Conservation (phyloP, 2,797 vertebrate genomes). For the Protosalanx chinensis region DNA sequence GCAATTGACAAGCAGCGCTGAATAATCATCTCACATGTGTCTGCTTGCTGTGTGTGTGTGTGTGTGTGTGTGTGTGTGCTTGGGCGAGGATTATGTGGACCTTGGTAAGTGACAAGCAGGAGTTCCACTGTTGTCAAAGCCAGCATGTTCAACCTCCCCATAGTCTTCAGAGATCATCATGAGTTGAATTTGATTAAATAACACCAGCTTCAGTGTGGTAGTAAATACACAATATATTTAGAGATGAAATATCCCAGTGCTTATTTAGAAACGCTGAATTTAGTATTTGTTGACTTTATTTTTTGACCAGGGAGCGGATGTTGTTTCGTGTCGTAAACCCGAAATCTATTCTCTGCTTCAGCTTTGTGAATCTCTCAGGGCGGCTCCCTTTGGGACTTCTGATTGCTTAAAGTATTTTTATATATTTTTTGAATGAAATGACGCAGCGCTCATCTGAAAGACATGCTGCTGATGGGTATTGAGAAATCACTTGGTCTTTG, state of each 20-base stretch:
- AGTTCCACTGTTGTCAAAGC: constrained; percentile 63
- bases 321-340: too few relatives aligned
- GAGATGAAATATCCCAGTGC: background rate
- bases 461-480: constrained; percentile 50
- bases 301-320: background rate
- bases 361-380: background rate
- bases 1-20: constrained; percentile 71
- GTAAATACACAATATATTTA: constrained; percentile 1
- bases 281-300: background rate
- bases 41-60: constrained; percentile 16
- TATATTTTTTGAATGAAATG: background rate
- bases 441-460: constrained; percentile 34
- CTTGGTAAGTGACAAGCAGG: constrained; percentile 57
- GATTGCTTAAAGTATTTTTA: background rate
- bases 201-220: background rate
- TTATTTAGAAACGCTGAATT: background rate
- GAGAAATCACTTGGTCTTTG: constrained; percentile 43
- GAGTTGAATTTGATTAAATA: constrained; percentile 40
- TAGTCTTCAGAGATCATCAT: constrained; percentile 37
- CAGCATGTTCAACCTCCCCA: constrained; percentile 51
- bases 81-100: constrained; percentile 30
- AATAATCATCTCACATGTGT: constrained; percentile 62
- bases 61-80: constrained; percentile 19
- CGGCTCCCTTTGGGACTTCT: background rate
- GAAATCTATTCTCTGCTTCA: background rate